phyloP scores from a whole-genome alignment of 2,113 vertebrate species.

The Eulemur rufifrons region DNA sequence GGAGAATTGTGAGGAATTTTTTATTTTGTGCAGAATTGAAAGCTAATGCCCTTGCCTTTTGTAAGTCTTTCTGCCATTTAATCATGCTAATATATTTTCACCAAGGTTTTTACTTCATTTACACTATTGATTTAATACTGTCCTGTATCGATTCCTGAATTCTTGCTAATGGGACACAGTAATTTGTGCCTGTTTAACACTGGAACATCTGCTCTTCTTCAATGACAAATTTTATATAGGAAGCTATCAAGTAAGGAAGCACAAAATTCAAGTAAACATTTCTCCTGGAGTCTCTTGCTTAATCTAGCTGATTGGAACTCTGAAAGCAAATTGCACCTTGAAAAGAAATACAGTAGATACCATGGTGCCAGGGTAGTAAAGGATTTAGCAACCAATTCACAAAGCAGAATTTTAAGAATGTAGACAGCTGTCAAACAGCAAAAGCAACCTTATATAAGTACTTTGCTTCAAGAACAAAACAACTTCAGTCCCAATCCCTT shows the following conservation, averaged over 20 bases:
- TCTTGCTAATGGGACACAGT: conserved; percentile 65
- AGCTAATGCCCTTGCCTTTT: conserved; percentile 67
- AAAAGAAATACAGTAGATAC: conserved; percentile 67
- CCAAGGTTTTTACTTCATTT: conserved; percentile 46
- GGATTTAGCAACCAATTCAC: conserved; percentile 2
- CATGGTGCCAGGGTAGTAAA: background rate
- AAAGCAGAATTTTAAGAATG: conserved; percentile 33
- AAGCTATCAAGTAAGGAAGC: conserved; percentile 58
- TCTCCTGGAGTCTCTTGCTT: conserved; percentile 23
- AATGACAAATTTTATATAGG: conserved; percentile 52
- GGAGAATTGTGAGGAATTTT: conserved; percentile 44
- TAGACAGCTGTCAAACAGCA: conserved; percentile 47
- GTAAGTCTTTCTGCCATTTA: conserved; percentile 55
- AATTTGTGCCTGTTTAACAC: conserved; percentile 67
- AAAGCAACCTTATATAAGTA: conserved; percentile 47
- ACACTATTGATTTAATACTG: conserved; percentile 70
- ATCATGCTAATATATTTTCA: conserved; percentile 45
- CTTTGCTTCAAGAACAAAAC: conserved; percentile 64
- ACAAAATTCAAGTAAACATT: conserved; percentile 68
- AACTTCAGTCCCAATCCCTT: conserved; percentile 46
- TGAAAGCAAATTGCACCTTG: conserved; percentile 78
- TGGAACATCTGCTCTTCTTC: conserved; percentile 50
- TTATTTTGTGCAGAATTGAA: conserved; percentile 64
- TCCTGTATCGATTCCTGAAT: conserved; percentile 65
- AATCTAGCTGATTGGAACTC: conserved; percentile 69